These are phyloP conservation scores for Zoanthus solanderi DNA, from an alignment of 92 coral and sea anemone genomes.

Conservation along the genomic window DNA sequence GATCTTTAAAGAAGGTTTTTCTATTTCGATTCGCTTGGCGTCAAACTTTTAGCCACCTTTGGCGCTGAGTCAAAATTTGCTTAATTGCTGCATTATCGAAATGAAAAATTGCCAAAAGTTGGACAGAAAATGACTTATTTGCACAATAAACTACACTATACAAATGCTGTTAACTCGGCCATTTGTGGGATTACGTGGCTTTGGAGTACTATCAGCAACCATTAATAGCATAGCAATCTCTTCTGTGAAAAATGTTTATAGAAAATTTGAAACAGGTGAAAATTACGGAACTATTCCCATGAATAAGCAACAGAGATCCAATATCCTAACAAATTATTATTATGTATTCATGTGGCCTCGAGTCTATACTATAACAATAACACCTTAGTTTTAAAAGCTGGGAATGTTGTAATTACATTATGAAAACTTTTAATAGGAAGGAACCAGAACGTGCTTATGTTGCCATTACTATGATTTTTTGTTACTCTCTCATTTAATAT, in stretches of 20 bases:
- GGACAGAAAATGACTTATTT: constrained; percentile 40
- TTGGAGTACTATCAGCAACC: constrained; percentile 35
- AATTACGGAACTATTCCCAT: constrained; percentile 41
- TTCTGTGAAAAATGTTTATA: constrained; percentile 46
- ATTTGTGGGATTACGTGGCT: constrained; percentile 46
- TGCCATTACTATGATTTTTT: constrained; percentile 23
- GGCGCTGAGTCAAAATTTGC: constrained; percentile 25
- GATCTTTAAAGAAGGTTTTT: constrained; percentile 39
- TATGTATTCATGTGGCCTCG: constrained; percentile 34
- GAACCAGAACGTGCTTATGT: constrained; percentile 13
- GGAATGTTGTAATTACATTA: constrained; percentile 47
- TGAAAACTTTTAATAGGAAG: constrained; percentile 49
- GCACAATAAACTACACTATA: constrained; percentile 34
- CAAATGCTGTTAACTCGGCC: constrained; percentile 27
- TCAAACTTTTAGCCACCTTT: constrained; percentile 27
- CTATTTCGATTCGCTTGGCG: constrained; percentile 33
- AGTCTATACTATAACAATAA: constrained; percentile 47
- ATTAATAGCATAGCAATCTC: constrained; percentile 41
- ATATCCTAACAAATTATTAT: constrained; percentile 45
- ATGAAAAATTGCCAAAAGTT: constrained; percentile 19
- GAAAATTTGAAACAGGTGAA: constrained; percentile 43
- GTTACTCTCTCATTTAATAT: constrained; percentile 46
- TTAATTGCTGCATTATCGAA: constrained; percentile 8
- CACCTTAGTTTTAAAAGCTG: constrained; percentile 43
- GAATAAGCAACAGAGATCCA: constrained; percentile 47